Conservation (phyloP, 1,140 invertebrate genomes). For the Metopolophium dirhodum region DNA sequence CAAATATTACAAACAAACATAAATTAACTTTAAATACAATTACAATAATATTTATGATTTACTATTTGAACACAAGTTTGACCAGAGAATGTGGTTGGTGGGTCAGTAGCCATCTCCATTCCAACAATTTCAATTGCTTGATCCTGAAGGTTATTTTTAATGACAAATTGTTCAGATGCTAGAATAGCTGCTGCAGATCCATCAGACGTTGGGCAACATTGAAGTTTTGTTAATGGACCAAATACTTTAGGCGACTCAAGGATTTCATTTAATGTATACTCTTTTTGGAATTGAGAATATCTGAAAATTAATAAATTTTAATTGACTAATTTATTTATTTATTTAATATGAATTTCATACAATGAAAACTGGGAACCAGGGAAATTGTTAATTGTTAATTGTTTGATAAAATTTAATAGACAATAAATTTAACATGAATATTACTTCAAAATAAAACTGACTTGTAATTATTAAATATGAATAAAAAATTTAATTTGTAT, state of each 20-base stretch:
- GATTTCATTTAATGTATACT: slow-evolving; percentile 89
- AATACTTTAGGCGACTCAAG: slow-evolving; percentile 83
- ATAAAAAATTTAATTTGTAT: too few species aligned
- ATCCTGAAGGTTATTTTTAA: slow-evolving; percentile 77
- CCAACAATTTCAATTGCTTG: slow-evolving; percentile 94
- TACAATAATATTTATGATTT: slow-evolving; percentile 56
- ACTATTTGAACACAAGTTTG: slow-evolving; percentile 88
- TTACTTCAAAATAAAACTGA: too few species aligned
- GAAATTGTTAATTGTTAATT: neutral
- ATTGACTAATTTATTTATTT: neutral
- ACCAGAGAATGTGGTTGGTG: slow-evolving; percentile 82
- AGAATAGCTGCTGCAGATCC: slow-evolving; percentile 91
- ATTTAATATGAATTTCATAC: too few species aligned
- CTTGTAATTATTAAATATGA: too few species aligned
- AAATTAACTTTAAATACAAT: slow-evolving; percentile 36
- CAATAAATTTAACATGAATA: neutral
- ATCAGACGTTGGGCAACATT: slow-evolving; percentile 97
- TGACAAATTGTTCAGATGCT: slow-evolving; percentile 90
- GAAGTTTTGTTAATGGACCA: slow-evolving; percentile 91
- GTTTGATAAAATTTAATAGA: neutral
- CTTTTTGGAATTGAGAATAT: slow-evolving; percentile 89
- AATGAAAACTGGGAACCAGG: too few species aligned
- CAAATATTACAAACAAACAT: slow-evolving; percentile 58
- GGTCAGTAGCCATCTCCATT: slow-evolving; percentile 96
- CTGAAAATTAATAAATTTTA: slow-evolving; percentile 62